These are phyloP conservation scores for Drosophila pseudoobscura DNA, from an alignment of 1,140 invertebrate genomes.

Conservation along the genomic window DNA sequence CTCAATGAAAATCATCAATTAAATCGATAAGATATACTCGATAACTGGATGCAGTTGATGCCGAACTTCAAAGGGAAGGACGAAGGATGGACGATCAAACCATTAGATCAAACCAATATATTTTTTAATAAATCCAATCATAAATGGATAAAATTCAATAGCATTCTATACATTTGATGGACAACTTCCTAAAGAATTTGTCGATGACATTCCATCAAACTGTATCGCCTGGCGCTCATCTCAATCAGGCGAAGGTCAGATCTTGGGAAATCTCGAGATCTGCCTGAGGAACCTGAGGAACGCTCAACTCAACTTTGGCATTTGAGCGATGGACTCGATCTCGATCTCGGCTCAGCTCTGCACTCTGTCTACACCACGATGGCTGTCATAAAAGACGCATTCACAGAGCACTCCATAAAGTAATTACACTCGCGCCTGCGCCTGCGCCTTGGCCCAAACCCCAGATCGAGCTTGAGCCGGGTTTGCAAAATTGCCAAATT, in stretches of 20 bases:
- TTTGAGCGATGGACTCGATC: slow-evolving; percentile 52
- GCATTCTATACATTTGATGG: no score
- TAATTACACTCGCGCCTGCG: slow-evolving; percentile 52
- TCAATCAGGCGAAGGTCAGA: slow-evolving; percentile 32
- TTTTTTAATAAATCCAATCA: no score
- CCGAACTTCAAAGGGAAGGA: no score
- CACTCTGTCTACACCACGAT: slow-evolving; percentile 32
- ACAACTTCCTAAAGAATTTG: not conserved
- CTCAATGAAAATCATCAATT: no score
- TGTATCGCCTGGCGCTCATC: slow-evolving; percentile 16
- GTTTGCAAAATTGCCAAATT: slow-evolving; percentile 67
- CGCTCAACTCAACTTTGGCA: slow-evolving; percentile 41
- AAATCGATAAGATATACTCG: no score
- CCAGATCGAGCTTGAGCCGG: not conserved
- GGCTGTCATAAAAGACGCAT: slow-evolving; percentile 63
- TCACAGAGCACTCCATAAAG: slow-evolving; percentile 69
- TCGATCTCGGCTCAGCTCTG: slow-evolving; percentile 28
- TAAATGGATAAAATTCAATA: no score
- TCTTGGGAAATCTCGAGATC: slow-evolving; percentile 18
- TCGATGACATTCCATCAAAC: slow-evolving; percentile 33
- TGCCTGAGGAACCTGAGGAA: not conserved
- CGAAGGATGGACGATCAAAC: no score
- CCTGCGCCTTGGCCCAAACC: slow-evolving; percentile 7
- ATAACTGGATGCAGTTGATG: no score
- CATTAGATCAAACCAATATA: no score